Percentiles rank a stretch among this genome's conserved stretches.
Evolutionary conservation across 2,113 vertebrate genomes (phyloP).

Genomic region (Petromus typicus): DNA sequence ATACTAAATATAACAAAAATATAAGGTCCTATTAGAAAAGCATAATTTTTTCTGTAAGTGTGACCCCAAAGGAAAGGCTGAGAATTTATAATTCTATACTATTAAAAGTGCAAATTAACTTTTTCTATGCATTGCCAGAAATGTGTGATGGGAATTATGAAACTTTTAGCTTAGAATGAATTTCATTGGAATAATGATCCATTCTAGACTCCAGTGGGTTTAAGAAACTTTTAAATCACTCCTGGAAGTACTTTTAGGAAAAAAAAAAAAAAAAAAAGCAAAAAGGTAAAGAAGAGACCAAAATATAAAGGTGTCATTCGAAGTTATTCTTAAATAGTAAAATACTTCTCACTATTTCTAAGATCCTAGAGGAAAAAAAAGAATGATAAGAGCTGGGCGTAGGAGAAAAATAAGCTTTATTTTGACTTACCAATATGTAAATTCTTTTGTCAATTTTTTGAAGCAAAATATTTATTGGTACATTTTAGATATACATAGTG

Average conservation of each 20-base stretch:
- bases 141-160: not conserved
- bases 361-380: not conserved
- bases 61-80: not conserved
- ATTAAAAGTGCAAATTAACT: slow-evolving; percentile 1
- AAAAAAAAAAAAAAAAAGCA: not conserved
- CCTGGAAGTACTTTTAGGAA: slow-evolving; percentile 6
- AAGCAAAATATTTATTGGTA: no score
- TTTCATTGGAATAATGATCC: not conserved
- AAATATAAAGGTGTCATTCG: slow-evolving; percentile 1
- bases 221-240: slow-evolving; percentile 9
- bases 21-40: not conserved
- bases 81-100: not conserved
- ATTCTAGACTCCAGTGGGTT: not conserved
- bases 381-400: not conserved
- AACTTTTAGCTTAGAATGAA: not conserved
- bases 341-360: not conserved
- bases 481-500: no score
- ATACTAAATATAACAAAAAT: not conserved
- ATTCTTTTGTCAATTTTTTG: not conserved
- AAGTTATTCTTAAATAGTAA: not conserved
- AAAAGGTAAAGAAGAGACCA: not conserved
- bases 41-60: not conserved
- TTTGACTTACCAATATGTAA: not conserved
- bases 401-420: not conserved
- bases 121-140: not conserved